Percentiles rank a stretch among this genome's conserved stretches.
Evolutionary conservation across 2,797 vertebrate genomes (phyloP).

Genomic region (Tragelaphus eurycerus): DNA sequence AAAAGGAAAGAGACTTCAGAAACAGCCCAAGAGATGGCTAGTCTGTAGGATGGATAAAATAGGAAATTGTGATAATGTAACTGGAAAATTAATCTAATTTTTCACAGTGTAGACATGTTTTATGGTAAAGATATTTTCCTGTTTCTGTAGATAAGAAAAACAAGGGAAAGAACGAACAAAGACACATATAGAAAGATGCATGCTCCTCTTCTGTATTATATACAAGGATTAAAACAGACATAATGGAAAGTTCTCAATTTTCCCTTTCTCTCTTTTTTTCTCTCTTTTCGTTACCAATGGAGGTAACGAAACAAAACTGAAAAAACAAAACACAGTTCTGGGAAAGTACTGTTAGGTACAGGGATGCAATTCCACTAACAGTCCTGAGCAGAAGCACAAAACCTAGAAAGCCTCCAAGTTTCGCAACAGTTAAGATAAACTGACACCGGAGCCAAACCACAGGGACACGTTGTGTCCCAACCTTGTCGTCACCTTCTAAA

Average conservation of each 20-base stretch:
- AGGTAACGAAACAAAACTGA: too few species aligned
- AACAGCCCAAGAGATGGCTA: neutral
- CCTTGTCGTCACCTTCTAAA: neutral
- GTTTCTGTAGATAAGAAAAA: neutral
- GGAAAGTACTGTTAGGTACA: neutral
- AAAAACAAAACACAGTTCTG: neutral
- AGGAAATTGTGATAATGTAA: neutral
- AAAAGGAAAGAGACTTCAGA: neutral
- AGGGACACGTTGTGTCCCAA: fast-evolving
- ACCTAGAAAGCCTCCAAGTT: neutral
- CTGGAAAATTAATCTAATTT: neutral
- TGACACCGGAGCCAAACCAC: neutral
- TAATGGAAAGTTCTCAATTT: neutral
- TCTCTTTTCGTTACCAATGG: too few species aligned
- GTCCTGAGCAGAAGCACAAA: neutral
- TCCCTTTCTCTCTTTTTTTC: neutral
- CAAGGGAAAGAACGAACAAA: neutral
- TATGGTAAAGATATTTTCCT: neutral
- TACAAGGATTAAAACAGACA: neutral
- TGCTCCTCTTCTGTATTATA: neutral
- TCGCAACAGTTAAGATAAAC: neutral
- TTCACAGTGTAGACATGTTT: neutral
- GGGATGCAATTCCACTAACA: neutral
- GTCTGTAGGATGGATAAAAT: neutral
- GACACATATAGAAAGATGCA: neutral